A percentile compares a stretch with the other conserved stretches of the same genome.
Evolutionary conservation across 2,113 vertebrate genomes (phyloP).

Genomic region (Suricata suricatta): DNA sequence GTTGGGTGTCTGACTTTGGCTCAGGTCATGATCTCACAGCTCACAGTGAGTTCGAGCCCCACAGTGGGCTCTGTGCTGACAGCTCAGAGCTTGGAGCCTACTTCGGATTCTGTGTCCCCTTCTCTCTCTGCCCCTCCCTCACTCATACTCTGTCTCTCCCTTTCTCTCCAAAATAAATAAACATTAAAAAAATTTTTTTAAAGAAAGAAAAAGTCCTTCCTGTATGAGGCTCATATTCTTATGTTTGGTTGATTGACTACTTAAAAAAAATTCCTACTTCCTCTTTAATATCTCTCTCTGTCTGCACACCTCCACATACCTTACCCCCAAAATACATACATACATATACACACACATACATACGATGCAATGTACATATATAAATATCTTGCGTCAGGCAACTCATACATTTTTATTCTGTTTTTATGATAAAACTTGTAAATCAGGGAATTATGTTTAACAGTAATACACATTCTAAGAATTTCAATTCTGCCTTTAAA

Average conservation of each 20-base stretch:
- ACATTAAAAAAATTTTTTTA: too few relatives aligned
- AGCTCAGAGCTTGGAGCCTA: too few relatives aligned
- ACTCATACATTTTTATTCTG: background rate
- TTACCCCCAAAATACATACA: background rate
- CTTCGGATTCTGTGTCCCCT: too few relatives aligned
- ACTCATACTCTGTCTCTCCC: too few relatives aligned
- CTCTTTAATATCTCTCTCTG: background rate
- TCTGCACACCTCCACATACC: background rate
- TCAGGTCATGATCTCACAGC: too few relatives aligned
- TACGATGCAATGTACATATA: background rate
- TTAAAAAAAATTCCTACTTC: slow-evolving; percentile 12
- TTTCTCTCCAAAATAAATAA: too few relatives aligned
- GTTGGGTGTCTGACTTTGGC: too few relatives aligned
- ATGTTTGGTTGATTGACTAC: background rate
- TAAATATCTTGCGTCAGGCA: background rate
- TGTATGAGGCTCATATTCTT: background rate
- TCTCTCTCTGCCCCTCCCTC: too few relatives aligned
- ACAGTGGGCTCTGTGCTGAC: too few relatives aligned
- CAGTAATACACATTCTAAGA: background rate
- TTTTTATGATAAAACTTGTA: background rate
- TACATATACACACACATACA: background rate
- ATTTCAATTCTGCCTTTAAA: background rate
- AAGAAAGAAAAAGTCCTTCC: background rate
- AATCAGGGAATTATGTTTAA: background rate
- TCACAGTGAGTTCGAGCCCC: too few relatives aligned